phyloP scores from a whole-genome alignment of 2,113 vertebrate species.

The Psilopsiagon aymara region DNA sequence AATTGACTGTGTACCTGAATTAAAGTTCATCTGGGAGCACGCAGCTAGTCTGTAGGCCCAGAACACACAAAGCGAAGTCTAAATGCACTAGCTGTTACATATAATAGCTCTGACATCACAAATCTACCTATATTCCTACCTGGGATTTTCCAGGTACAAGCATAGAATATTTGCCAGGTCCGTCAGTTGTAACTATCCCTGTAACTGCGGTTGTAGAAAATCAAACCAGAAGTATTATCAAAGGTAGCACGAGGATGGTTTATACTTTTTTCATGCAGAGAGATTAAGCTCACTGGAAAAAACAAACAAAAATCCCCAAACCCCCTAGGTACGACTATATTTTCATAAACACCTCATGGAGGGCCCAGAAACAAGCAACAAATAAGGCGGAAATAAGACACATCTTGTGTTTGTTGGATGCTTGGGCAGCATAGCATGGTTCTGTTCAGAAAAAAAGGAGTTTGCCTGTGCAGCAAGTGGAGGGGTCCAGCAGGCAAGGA shows the following conservation, averaged over 20 bases:
- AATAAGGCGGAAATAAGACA: not conserved
- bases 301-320: not conserved
- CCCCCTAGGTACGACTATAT: not conserved
- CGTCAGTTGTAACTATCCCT: not conserved
- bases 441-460: not conserved
- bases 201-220: not conserved
- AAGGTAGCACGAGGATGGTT: not conserved
- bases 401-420: not conserved
- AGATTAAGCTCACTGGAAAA: not conserved
- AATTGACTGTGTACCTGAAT: not conserved
- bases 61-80: not conserved
- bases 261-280: not conserved
- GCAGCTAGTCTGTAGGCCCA: not conserved
- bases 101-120: not conserved
- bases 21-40: not conserved
- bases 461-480: not conserved
- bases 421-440: accelerated
- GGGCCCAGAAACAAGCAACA: not conserved
- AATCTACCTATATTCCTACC: not conserved
- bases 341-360: not conserved
- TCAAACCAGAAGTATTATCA: not conserved
- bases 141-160: not conserved
- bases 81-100: not conserved
- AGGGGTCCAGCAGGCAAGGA: not conserved
- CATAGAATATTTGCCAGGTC: not conserved